Evolutionary conservation across 2,888 invertebrate species (phyloP).

Genomic region (Cosmorhoe ocellata): DNA sequence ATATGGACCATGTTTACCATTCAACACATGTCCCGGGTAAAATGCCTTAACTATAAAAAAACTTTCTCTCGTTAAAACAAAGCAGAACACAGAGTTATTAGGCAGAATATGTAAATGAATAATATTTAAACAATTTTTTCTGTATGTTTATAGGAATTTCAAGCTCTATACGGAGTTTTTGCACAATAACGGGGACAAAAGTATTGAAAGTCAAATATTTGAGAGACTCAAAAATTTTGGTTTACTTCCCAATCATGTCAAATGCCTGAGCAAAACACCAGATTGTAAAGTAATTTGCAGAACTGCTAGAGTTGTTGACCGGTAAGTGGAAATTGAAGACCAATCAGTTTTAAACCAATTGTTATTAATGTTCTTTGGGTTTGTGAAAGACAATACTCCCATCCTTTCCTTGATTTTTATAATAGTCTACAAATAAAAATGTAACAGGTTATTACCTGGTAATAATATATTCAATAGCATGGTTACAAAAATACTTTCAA

Average conservation of each 20-base stretch:
- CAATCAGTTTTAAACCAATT: not conserved
- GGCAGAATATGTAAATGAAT: no score
- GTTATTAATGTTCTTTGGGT: no score
- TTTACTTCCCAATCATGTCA: conserved; percentile 50
- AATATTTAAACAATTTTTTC: no score
- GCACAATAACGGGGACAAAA: conserved; percentile 44
- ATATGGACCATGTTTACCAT: conserved; percentile 55
- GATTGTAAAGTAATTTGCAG: conserved; percentile 58
- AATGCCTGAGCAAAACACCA: conserved; percentile 52
- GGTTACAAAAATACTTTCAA: no score
- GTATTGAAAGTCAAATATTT: conserved; percentile 58
- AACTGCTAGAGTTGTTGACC: conserved; percentile 67
- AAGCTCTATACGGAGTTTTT: conserved; percentile 58
- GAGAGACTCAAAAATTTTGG: conserved; percentile 59
- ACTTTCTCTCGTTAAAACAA: no score
- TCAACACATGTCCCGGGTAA: conserved; percentile 58
- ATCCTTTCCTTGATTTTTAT: no score
- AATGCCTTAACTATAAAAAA: no score
- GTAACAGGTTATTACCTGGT: no score
- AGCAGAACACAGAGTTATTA: no score
- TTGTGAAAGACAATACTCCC: no score
- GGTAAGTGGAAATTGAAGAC: conserved; percentile 41
- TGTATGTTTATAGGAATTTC: conserved; percentile 59
- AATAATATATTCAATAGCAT: no score
- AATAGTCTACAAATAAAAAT: no score